These are phyloP conservation scores for Amitus sp. DNA, from an alignment of 2,888 invertebrate species.

Conservation along the genomic window DNA sequence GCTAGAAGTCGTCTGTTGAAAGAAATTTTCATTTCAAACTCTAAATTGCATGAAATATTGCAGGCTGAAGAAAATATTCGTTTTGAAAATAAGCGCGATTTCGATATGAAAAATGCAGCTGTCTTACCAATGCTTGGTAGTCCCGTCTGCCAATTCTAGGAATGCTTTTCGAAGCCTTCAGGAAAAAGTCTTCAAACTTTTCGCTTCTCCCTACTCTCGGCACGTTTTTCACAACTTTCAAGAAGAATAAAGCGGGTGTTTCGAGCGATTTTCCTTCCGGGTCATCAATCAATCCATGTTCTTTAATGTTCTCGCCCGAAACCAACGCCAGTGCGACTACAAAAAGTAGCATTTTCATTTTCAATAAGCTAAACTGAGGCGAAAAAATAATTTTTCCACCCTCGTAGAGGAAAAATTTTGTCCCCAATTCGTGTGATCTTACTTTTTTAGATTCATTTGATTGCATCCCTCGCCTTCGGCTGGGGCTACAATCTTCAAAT, in stretches of 20 bases:
- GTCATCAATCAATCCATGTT: background rate
- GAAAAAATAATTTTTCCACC: too few relatives aligned
- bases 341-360: background rate
- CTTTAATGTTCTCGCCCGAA: background rate
- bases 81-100: too few relatives aligned
- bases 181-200: slow-evolving; percentile 49
- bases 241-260: slow-evolving; percentile 57
- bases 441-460: too few relatives aligned
- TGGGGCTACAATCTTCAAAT: too few relatives aligned
- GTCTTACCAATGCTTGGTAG: slow-evolving; percentile 28
- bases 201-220: slow-evolving; percentile 55
- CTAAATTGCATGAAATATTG: too few relatives aligned
- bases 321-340: background rate
- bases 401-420: too few relatives aligned
- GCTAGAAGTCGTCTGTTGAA: background rate
- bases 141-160: slow-evolving; percentile 47
- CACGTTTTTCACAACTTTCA: slow-evolving; percentile 58
- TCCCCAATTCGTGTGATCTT: too few relatives aligned
- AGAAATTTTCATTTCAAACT: background rate
- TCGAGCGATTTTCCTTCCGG: slow-evolving; percentile 46
- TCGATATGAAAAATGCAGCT: too few relatives aligned
- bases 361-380: too few relatives aligned
- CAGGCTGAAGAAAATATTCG: too few relatives aligned
- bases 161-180: slow-evolving; percentile 50
- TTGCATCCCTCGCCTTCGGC: too few relatives aligned